Evolutionary conservation across 2,888 invertebrate genomes (phyloP).

Genomic region (Adelphocoris suturalis): DNA sequence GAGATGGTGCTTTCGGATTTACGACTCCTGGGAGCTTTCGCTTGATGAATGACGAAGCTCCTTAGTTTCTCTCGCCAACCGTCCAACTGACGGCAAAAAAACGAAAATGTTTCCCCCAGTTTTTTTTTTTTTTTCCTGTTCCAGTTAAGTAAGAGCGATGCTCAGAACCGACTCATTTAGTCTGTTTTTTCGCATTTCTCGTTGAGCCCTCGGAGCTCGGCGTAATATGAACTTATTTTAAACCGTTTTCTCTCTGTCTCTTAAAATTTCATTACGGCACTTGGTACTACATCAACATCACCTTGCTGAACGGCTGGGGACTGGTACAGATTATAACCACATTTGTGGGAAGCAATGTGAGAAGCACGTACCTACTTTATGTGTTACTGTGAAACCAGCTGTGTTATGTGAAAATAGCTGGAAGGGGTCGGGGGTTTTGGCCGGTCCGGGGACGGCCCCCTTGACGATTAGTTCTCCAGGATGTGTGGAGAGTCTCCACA

Average conservation of each 20-base stretch:
- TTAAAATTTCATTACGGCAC: background rate
- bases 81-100: background rate
- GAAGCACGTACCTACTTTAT: too few species aligned
- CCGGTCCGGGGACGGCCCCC: too few species aligned
- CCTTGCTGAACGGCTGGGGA: too few species aligned
- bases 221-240: constrained; percentile 1
- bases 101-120: background rate
- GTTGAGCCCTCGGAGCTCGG: background rate
- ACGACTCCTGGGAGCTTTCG: background rate
- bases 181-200: background rate
- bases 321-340: too few species aligned
- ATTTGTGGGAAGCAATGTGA: too few species aligned
- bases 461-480: too few species aligned
- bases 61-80: background rate
- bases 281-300: too few species aligned
- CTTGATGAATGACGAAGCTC: background rate
- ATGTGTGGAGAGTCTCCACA: too few species aligned
- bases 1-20: background rate
- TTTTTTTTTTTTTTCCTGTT: background rate
- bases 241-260: background rate
- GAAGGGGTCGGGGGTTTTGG: too few species aligned
- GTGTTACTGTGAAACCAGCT: too few species aligned
- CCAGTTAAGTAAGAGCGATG: constrained; percentile 1
- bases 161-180: constrained; percentile 16
- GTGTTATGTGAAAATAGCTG: too few species aligned